Conservation (phyloP, 2,888 invertebrate species). For the Drosophila buzzatii region DNA sequence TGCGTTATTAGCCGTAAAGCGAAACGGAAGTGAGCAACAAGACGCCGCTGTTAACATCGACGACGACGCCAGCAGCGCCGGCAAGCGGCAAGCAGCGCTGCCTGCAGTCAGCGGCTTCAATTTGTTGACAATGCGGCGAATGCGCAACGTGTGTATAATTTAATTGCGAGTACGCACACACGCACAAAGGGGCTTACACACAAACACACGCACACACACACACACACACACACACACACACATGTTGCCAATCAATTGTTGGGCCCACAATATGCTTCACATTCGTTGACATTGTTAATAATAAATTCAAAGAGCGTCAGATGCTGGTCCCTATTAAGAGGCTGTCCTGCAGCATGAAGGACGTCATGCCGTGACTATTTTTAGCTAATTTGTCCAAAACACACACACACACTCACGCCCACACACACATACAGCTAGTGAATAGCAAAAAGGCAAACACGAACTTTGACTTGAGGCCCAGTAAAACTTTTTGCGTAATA, state of each 20-base stretch:
- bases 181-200: background rate
- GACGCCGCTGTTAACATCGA: slow-evolving; percentile 29
- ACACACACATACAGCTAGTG: background rate
- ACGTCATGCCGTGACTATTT: slow-evolving; percentile 66
- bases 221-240: background rate
- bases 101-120: slow-evolving; percentile 21
- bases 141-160: slow-evolving; percentile 54
- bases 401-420: slow-evolving; percentile 11
- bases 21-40: slow-evolving; percentile 60
- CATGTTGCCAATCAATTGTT: slow-evolving; percentile 1
- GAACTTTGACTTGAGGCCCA: slow-evolving; percentile 16
- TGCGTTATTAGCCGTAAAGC: slow-evolving; percentile 67
- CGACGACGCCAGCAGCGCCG: background rate
- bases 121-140: slow-evolving; percentile 52
- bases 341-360: slow-evolving; percentile 15
- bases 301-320: slow-evolving; percentile 35
- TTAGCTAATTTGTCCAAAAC: slow-evolving; percentile 58
- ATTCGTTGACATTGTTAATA: slow-evolving; percentile 13
- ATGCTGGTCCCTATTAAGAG: slow-evolving; percentile 30
- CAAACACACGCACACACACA: background rate
- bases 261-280: background rate
- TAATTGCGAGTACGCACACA: slow-evolving; percentile 27
- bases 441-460: slow-evolving; percentile 22
- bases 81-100: background rate
- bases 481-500: slow-evolving; percentile 14